These are phyloP conservation scores for Gadopsis marmoratus DNA, from an alignment of 2,797 vertebrate genomes.

Conservation along the genomic window DNA sequence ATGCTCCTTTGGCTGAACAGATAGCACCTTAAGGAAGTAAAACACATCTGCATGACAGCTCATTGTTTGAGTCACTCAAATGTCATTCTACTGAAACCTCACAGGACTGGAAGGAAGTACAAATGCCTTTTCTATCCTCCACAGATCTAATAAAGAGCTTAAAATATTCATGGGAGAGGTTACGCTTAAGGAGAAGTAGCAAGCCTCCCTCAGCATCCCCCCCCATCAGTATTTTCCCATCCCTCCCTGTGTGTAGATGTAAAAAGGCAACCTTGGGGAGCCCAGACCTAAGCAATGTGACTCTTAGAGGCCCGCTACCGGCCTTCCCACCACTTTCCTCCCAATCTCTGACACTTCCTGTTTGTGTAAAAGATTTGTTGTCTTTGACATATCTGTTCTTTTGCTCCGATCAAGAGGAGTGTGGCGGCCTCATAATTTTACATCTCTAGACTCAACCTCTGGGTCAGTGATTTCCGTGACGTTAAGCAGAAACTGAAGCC, in stretches of 20 bases:
- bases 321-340: slow-evolving; percentile 70
- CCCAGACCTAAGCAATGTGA: slow-evolving; percentile 72
- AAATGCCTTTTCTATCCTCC: slow-evolving; percentile 31
- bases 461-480: slow-evolving; percentile 73
- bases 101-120: slow-evolving; percentile 43
- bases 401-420: slow-evolving; percentile 57
- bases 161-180: slow-evolving; percentile 73
- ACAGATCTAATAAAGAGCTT: slow-evolving; percentile 53
- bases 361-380: slow-evolving; percentile 79
- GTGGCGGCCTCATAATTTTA: slow-evolving; percentile 53
- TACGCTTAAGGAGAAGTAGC: slow-evolving; percentile 50
- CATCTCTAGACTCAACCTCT: slow-evolving; percentile 45
- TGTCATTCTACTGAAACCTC: slow-evolving; percentile 40
- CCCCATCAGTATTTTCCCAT: slow-evolving; percentile 73
- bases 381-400: slow-evolving; percentile 74
- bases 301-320: slow-evolving; percentile 48
- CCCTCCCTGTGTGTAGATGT: slow-evolving; percentile 66
- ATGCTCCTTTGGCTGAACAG: slow-evolving; percentile 39
- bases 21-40: slow-evolving; percentile 43
- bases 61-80: slow-evolving; percentile 44
- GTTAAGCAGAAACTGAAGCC: slow-evolving; percentile 42
- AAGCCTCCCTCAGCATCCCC: slow-evolving; percentile 52
- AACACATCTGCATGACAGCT: slow-evolving; percentile 45
- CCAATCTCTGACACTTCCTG: slow-evolving; percentile 76
- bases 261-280: slow-evolving; percentile 75